These are phyloP conservation scores for Scrobipalpa costella DNA, from an alignment of 2,888 invertebrate genomes.

Conservation along the genomic window DNA sequence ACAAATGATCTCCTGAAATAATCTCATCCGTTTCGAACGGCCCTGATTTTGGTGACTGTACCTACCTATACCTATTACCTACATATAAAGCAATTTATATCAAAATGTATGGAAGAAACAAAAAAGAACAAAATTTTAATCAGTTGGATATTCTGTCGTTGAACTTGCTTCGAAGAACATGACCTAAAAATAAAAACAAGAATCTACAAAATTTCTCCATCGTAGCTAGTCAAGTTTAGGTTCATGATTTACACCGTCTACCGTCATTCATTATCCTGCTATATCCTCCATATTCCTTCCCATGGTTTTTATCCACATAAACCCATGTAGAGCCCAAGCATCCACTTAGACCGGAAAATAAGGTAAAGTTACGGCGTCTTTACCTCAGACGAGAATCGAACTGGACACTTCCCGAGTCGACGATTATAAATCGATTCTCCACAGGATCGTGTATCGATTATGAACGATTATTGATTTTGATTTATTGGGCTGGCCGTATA, in stretches of 20 bases:
- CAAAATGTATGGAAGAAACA: too few species aligned
- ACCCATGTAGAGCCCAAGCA: constrained; percentile 1
- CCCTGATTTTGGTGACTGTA: too few species aligned
- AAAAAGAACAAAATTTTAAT: too few species aligned
- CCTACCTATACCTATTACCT: too few species aligned
- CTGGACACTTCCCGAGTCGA: constrained; percentile 43
- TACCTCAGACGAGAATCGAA: constrained; percentile 4
- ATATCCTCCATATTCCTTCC: constrained; percentile 8
- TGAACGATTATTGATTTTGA: constrained; percentile 65
- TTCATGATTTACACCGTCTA: background rate
- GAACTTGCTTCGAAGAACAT: background rate
- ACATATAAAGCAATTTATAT: too few species aligned
- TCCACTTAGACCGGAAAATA: constrained; percentile 15
- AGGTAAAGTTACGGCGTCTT: constrained; percentile 16
- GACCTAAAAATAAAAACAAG: too few species aligned
- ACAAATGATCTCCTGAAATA: too few species aligned
- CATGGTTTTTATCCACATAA: constrained; percentile 12
- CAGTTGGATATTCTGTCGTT: too few species aligned
- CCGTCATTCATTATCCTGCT: background rate
- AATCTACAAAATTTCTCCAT: background rate
- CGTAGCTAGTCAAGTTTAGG: background rate
- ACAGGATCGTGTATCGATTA: constrained; percentile 59
- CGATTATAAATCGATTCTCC: constrained; percentile 61
- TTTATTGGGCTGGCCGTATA: constrained; percentile 41
- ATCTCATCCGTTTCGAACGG: too few species aligned